Base-by-base conservation (phyloP, 1,140 invertebrate genomes). In the Drosophila sucinea region DNA sequence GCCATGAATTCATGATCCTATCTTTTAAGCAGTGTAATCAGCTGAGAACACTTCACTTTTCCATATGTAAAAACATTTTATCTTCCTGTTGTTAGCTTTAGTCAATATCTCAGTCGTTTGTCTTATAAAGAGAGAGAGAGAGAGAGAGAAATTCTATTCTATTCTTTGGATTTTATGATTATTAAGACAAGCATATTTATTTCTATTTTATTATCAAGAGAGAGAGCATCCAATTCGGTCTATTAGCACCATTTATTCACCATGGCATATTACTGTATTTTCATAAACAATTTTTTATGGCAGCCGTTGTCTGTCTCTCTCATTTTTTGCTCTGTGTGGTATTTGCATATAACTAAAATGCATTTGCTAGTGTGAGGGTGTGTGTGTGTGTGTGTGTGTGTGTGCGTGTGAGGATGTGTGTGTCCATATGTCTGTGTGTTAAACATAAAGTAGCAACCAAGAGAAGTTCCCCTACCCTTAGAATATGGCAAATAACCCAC, bases 281-380 rank as follows among this genome's bases (percentile, higher is more conserved):
- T 86, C 79, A 87, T 86, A 86, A 79, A 82, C 67, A 71, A 81
- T 87, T 82, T 86, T 81, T 81, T 64, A 27, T 60, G 25, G n/a
- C 44, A 51, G 32, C 33, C 66, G 6, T 23, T 25, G 56, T 58
- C 17, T 58, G 8, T n/a, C 5, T 30, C 7, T 41, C 51, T 29
- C 69, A 33, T 58, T 57, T 58, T 64, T 1, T 17, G 0, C 38
- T 25, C 40, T 44, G 27, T 55, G 35, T 44, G 23, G 25, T 47
- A 32, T 63, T 58, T 75, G 51, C 75, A 78, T 71, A 80, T 77
- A 70, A 65, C 66, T 77, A 77, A 66, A 77, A 77, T 77, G 64
- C 56, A 77, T 77, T 77, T 77, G 70, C 61, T 60, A 73, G 64
- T 67, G 67, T 67, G 55, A 11, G 33, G 27, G 55, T 47, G 44